Base-by-base conservation (phyloP, 2,888 invertebrate species). In the Leucozona laternaria region DNA sequence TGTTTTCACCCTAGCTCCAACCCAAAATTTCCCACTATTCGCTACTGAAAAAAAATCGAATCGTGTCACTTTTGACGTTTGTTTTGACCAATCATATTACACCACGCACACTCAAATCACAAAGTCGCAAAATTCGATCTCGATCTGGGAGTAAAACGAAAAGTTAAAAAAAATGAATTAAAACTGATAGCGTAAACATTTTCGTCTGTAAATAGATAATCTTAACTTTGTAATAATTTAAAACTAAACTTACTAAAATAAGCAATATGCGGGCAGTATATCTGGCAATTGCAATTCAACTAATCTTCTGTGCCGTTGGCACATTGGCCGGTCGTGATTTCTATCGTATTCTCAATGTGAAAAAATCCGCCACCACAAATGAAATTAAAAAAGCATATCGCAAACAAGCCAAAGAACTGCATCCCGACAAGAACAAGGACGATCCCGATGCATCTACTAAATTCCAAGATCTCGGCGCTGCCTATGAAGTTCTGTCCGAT, bases 381-480 rank as follows among this genome's bases (percentile, higher is more conserved):
- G 97, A 98, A 93, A 97, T 99, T 81, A 99, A 99, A 93, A 99
- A 99, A 93, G 98, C 99, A 55, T 99, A 99, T 93, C 94, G 99
- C 91, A 96, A 96, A 90, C 93, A 98, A 93, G 99, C 99, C 22
- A 99, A 98, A 93, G 97, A 98, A 92, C 93, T 98, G 88, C 99
- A 99, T 95, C 99, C 99, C 15, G 99, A 99, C 91, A 98, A 98
- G 92, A 99, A 99, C 92, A 95, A 96, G 91, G 96, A 97, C 92
- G 99, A 99, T 93, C 97, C 98, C 0, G 95, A 97, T 73, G 97
- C 99, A 0, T 96, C 97, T 0, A 95, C 96, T 89, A 98, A 98
- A 92, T 99, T 99, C 91, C 97, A 98, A 93, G 98, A 99, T 91
- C 93, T 99, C 64, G 97, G 98, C 31, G 98, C 98, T 11, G 99